Evolutionary conservation across 2,888 invertebrate genomes (phyloP), one percentile per base, ranked within the genome.

Genomic region (Eustalomyia histrio): DNA sequence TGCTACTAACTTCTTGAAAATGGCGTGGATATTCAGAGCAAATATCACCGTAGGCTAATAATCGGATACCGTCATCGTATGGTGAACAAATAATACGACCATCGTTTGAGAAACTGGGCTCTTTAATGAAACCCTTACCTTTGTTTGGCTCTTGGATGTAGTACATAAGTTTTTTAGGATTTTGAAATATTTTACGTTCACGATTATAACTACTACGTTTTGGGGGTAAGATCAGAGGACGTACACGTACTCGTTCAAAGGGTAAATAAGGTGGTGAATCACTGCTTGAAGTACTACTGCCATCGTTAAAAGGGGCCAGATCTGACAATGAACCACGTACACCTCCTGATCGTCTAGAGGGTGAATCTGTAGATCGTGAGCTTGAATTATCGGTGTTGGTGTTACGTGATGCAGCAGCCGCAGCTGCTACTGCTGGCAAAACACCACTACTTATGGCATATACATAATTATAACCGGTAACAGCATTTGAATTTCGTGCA

Each of bases 81-180:
- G 98, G 98, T 0, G 97, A 98, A 87, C 97, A 97, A 33, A 98
- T 94, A 10, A 98, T 91, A 64, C 97, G 93, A 0, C 98, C 98
- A 89, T 98, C 97, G 1, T 95, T 92, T 1, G 97, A 97, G 90
- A 97, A 98, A 86, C 96, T 96, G 58, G 97, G 91, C 88, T 98
- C 98, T 91, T 98, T 98, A 73, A 98, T 98, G 86, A 96, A 97
- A 0, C 97, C 97, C 83, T 95, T 95, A 1, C 97, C 97, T 14
- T 95, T 95, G 87, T 96, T 97, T 0, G 96, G 95, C 89, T 98
- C 98, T 86, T 96, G 94, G 9, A 94, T 92, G 87, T 93, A 97
- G 90, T 96, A 96, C 7, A 97, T 94, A 64, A 98, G 92, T 57
- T 97, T 92, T 14, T 94, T 94, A 18, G 93, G 91, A 90, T 97